Percentiles rank a stretch among this genome's conserved stretches.
phyloP scores from a whole-genome alignment of 2,888 invertebrate species.

The Arge pagana region DNA sequence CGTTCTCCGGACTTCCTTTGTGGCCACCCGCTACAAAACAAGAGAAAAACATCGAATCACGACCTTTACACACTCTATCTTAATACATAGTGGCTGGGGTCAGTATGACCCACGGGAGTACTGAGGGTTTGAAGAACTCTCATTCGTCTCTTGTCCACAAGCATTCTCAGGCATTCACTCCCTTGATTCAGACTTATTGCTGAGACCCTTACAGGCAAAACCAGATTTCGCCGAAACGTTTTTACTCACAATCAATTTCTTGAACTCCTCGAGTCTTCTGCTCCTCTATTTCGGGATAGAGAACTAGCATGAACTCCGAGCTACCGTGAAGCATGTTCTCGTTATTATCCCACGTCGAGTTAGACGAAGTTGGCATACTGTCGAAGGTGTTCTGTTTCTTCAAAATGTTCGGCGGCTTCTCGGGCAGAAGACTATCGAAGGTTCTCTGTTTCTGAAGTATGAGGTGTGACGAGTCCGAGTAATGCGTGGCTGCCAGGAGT shows the following conservation, averaged over 20 bases:
- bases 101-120: too few relatives aligned
- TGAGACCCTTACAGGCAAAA: too few relatives aligned
- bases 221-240: too few relatives aligned
- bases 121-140: too few relatives aligned
- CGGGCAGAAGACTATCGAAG: slow-evolving; percentile 10
- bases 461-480: slow-evolving; percentile 2
- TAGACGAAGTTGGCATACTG: slow-evolving; percentile 22
- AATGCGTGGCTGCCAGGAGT: slow-evolving; percentile 4
- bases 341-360: slow-evolving; percentile 44
- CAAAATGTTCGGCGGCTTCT: slow-evolving; percentile 23
- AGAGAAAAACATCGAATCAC: neutral
- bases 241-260: neutral
- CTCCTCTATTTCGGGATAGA: slow-evolving; percentile 65
- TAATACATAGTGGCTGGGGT: too few relatives aligned
- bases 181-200: too few relatives aligned
- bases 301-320: slow-evolving; percentile 81
- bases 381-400: slow-evolving; percentile 22
- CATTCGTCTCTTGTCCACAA: too few relatives aligned
- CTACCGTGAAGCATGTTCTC: slow-evolving; percentile 66
- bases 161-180: too few relatives aligned
- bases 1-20: neutral
- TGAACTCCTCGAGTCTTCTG: too few relatives aligned
- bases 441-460: slow-evolving; percentile 17
- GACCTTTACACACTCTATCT: too few relatives aligned
- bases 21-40: too few relatives aligned